Evolutionary conservation across 1,140 invertebrate species (phyloP), one percentile per base, ranked within the genome.

Genomic region (Drosophila orena): DNA sequence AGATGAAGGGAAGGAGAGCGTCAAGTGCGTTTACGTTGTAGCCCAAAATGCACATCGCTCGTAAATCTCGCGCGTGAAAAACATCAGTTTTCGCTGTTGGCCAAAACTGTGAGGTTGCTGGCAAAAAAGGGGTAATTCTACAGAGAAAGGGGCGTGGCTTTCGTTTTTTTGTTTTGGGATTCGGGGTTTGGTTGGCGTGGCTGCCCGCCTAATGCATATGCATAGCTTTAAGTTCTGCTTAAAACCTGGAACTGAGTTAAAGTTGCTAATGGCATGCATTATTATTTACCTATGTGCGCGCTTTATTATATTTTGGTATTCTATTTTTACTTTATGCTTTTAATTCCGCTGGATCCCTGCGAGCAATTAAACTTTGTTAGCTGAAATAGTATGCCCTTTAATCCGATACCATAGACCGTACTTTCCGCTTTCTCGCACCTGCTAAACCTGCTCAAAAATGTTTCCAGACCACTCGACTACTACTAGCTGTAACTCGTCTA

Each of bases 21-120:
- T 80, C 72, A 85, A 81, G 79, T 79, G 71, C 83, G 83, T 88
- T 88, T 88, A 76, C 81, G 77, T 78, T 85, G 62, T 78, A 74
- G 53, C 70, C 57, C 83, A 49, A 86, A 88, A 83, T 83, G 79
- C 70, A 86, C 84, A 75, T 62, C 68, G 71, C 78, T 88, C 83
- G 83, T 86, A 86, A 86, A 86, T 86, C 83, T 86, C 79, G 83
- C 75, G 74, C 78, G 78, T 78, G 83, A 88, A 86, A 75, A 86
- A 86, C 83, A 88, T 88, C 83, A 86, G 83, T 79, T 83, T 76
- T 53, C 34, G 55, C 52, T 84, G 65, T 77, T 79, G 65, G 55
- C 47, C 54, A 56, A 56, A 53, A 75, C 70, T 68, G 49, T 69
- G 77, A 40, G 49, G 52, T 50, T 73, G 57, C 20, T 34, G 34